Evolutionary conservation across 1,140 invertebrate species (phyloP).

Genomic region (Asobara japonica): DNA sequence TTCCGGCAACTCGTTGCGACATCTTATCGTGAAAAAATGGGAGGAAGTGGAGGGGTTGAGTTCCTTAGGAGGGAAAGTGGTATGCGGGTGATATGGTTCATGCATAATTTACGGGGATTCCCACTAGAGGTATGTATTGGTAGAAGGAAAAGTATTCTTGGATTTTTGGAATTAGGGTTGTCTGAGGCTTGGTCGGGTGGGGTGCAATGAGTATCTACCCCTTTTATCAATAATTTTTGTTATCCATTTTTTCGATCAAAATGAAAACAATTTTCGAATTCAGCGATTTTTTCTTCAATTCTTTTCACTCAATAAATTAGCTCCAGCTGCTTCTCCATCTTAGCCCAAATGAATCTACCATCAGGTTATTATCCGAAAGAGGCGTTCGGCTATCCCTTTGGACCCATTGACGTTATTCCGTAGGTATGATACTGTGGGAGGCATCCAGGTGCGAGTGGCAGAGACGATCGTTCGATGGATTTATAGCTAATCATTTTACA

Average conservation of each 20-base stretch:
- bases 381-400: background rate
- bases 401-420: background rate
- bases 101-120: background rate
- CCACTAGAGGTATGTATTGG: background rate
- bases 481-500: conserved; percentile 67
- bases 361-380: background rate
- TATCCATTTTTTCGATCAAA: background rate
- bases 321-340: conserved; percentile 4
- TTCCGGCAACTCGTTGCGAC: background rate
- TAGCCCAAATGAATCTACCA: background rate
- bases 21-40: conserved; percentile 4
- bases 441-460: conserved; percentile 28
- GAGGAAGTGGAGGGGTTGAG: background rate
- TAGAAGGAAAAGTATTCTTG: background rate
- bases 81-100: background rate
- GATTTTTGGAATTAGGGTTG: background rate
- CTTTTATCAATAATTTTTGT: no score
- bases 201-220: no score
- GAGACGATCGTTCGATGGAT: conserved; percentile 53
- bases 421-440: conserved; percentile 14
- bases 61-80: background rate
- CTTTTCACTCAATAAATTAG: background rate
- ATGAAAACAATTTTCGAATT: background rate
- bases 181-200: background rate
- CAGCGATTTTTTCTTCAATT: background rate